Conservation (phyloP, 1,140 invertebrate species). For the Trichomalopsis sarcophagae region DNA sequence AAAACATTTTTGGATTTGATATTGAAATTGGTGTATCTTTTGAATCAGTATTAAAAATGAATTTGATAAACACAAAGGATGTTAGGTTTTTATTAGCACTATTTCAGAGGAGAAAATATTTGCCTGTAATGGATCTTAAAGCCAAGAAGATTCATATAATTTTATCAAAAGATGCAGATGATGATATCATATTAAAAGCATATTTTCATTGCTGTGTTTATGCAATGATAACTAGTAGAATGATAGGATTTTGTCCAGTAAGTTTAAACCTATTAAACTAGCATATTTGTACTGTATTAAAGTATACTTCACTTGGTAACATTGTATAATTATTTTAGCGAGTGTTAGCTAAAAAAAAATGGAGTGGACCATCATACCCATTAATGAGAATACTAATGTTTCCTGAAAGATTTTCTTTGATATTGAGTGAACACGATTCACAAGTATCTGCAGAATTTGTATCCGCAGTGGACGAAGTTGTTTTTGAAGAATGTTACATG, state of each 20-base stretch:
- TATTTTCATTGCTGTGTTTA: conserved; percentile 76
- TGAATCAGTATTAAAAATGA: conserved; percentile 68
- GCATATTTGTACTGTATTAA: conserved; percentile 30
- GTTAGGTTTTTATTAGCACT: conserved; percentile 64
- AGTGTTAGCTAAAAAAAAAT: conserved; percentile 6
- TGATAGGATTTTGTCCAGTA: conserved; percentile 18
- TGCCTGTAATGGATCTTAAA: conserved; percentile 72
- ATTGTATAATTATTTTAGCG: conserved; percentile 42
- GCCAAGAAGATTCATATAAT: conserved; percentile 71
- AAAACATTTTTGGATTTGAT: conserved; percentile 74
- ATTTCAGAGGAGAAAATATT: conserved; percentile 71
- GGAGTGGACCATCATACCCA: conserved; percentile 50
- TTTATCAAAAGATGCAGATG: conserved; percentile 68
- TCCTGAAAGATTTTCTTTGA: conserved; percentile 63
- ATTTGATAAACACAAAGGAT: conserved; percentile 63
- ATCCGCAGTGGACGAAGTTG: conserved; percentile 58
- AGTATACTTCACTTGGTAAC: neutral
- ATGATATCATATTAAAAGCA: conserved; percentile 73
- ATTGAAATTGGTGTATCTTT: conserved; percentile 76
- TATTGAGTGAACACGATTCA: conserved; percentile 20
- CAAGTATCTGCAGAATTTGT: conserved; percentile 61
- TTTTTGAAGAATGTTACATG: conserved; percentile 72
- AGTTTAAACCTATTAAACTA: conserved; percentile 13
- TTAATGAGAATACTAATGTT: conserved; percentile 56
- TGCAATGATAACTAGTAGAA: conserved; percentile 59